Percentiles rank a stretch among this genome's conserved stretches.
Evolutionary conservation across 2,888 invertebrate genomes (phyloP).

Genomic region (Glyphotaelius pellucidus): DNA sequence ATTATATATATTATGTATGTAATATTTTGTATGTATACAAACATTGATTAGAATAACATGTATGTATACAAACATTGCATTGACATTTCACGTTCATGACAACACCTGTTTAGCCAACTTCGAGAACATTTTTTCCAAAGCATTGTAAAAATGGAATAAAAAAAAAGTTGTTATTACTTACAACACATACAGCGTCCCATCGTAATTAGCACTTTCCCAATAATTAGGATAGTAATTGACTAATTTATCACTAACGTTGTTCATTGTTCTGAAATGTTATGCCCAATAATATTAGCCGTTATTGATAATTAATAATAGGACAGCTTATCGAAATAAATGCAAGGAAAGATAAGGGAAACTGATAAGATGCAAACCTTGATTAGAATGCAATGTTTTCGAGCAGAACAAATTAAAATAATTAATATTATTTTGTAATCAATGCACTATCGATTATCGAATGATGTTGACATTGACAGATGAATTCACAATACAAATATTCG

Average conservation of each 20-base stretch:
- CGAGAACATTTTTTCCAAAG: not conserved
- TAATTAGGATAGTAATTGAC: slow-evolving; percentile 5
- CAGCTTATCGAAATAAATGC: not conserved
- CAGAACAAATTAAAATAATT: not conserved
- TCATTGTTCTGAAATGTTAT: not conserved
- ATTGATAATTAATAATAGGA: not conserved
- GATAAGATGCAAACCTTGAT: not conserved
- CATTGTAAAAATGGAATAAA: not conserved
- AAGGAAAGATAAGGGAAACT: not conserved
- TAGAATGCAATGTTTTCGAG: not conserved
- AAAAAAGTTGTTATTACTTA: slow-evolving; percentile 33
- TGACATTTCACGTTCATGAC: not conserved
- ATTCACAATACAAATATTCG: not conserved
- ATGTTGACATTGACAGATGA: not conserved
- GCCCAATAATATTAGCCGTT: not conserved
- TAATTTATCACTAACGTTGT: not conserved
- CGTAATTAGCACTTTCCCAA: slow-evolving; percentile 35
- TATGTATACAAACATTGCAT: too few species aligned
- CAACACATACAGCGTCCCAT: slow-evolving; percentile 24
- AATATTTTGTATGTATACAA: too few species aligned
- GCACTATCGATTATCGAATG: too few species aligned
- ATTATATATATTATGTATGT: too few species aligned
- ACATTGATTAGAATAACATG: too few species aligned
- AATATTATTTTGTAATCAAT: too few species aligned
- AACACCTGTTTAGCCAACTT: not conserved